phyloP scores from a whole-genome alignment of 2,797 vertebrate species.

The Podarcis lilfordi region DNA sequence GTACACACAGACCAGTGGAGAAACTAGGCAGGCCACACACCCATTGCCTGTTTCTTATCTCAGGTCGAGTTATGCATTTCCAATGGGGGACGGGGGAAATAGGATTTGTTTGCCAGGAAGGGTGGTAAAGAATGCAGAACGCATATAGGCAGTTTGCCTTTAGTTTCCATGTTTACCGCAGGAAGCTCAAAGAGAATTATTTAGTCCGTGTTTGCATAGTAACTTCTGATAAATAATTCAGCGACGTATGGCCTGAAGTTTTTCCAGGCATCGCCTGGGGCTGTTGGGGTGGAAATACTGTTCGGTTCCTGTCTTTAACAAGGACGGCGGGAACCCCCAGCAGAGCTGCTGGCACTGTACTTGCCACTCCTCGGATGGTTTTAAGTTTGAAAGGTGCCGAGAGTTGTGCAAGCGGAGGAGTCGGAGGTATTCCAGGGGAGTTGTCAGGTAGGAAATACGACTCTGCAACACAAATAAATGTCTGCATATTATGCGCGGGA shows the following conservation, averaged over 20 bases:
- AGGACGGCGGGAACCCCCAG: conserved; percentile 53
- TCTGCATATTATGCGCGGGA: conserved; percentile 35
- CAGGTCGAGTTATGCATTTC: conserved; percentile 28
- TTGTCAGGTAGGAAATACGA: conserved; percentile 41
- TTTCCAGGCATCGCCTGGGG: conserved; percentile 65
- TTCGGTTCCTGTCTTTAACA: conserved; percentile 67
- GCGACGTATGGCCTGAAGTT: conserved; percentile 63
- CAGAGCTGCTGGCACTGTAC: conserved; percentile 55
- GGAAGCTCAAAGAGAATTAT: conserved; percentile 86
- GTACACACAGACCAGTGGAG: neutral
- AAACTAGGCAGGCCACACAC: neutral
- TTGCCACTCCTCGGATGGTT: conserved; percentile 25
- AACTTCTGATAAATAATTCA: conserved; percentile 80
- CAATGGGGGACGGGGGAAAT: conserved; percentile 35
- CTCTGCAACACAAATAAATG: conserved; percentile 34
- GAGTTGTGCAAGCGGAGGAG: conserved; percentile 40
- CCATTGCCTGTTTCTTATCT: conserved; percentile 9
- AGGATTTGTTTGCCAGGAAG: conserved; percentile 52
- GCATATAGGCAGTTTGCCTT: conserved; percentile 57
- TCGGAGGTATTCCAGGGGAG: conserved; percentile 30
- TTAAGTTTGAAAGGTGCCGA: conserved; percentile 57
- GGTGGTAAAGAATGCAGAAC: conserved; percentile 51
- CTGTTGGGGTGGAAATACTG: conserved; percentile 60
- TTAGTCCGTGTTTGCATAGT: conserved; percentile 84
- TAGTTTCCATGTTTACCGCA: conserved; percentile 62